A percentile compares a stretch with the other conserved stretches of the same genome.
Conservation (phyloP, 1,140 invertebrate species). For the Drosophila simulans region DNA sequence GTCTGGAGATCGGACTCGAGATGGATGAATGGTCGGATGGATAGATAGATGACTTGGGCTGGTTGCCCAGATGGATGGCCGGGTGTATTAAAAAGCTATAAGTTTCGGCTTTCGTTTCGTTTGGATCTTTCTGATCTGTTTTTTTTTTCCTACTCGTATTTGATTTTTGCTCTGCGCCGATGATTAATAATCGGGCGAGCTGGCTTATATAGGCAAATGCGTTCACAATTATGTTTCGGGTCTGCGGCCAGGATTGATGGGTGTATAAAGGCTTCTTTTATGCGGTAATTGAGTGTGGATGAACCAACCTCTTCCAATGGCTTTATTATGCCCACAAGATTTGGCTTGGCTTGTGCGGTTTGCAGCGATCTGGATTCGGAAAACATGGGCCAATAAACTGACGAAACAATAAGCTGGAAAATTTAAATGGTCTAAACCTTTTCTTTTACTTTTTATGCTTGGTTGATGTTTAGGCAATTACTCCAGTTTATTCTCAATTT, state of each 20-base stretch:
- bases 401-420: neutral
- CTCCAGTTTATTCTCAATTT: too few relatives aligned
- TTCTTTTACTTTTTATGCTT: too few relatives aligned
- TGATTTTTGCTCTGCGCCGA: slow-evolving; percentile 35
- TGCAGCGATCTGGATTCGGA: neutral
- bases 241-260: slow-evolving; percentile 70
- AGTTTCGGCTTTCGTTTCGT: slow-evolving; percentile 55
- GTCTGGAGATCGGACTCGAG: slow-evolving; percentile 7
- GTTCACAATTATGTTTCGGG: slow-evolving; percentile 67
- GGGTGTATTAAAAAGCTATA: slow-evolving; percentile 80
- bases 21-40: slow-evolving; percentile 31
- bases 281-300: slow-evolving; percentile 71
- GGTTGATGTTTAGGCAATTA: too few relatives aligned
- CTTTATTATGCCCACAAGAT: slow-evolving; percentile 67
- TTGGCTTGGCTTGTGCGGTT: slow-evolving; percentile 37
- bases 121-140: slow-evolving; percentile 11
- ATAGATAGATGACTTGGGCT: slow-evolving; percentile 30
- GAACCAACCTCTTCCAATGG: slow-evolving; percentile 57
- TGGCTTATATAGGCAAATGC: slow-evolving; percentile 64
- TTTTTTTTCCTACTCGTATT: slow-evolving; percentile 3
- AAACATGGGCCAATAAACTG: slow-evolving; percentile 1
- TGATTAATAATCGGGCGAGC: slow-evolving; percentile 71
- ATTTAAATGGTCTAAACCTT: neutral
- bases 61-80: slow-evolving; percentile 22
- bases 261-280: slow-evolving; percentile 81